Base-by-base conservation (phyloP, 2,113 vertebrate genomes). In the Amphilophus citrinellus region DNA sequence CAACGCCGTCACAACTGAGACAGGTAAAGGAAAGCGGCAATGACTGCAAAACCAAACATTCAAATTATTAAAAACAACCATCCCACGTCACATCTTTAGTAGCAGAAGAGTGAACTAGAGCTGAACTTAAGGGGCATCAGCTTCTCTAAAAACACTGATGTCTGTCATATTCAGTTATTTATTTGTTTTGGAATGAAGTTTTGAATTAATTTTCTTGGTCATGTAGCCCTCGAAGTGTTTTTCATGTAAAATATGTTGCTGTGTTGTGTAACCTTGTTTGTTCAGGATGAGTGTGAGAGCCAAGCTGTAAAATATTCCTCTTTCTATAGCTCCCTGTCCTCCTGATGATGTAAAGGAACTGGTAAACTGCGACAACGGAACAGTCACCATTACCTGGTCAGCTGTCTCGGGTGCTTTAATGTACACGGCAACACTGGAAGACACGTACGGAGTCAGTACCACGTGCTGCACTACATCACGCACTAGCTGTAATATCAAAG, bases 261-360 rank as follows among this genome's bases (percentile, higher is more conserved):
- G 39, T 27, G 14, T 47, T 68, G 39, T 47, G 65, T 47, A 68
- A 68, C 44, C 14, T 47, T n/a, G 24, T 47, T 58, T 22, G 1
- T 39, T 20, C 3, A 42, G 14, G 14, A 42, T 60, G 18, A 35
- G 24, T 7, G 24, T 1, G 3, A 59, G 14, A 3, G 6, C 68
- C 18, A 47, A 15, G 61, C 22, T 44, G 47, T 10, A 50, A 39
- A 3, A 24, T 53, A 3, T 47, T 53, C 39, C n/a, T 84, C 8
- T 42, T 44, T 35, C 80, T 61, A 11, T 84, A 97, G 96, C 91
- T 68, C 96, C 96, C 2, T 97, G 96, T 66, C 50, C 95, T 35
- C 96, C 96, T 24, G 7, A 71, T 73, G 27, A 84, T 10, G 61
- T 96, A 15, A 0, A 35, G 15, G 37, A 73, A 7, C 61, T 22